Conservation (phyloP, 2,113 vertebrate genomes). For the Neotoma lepida region DNA sequence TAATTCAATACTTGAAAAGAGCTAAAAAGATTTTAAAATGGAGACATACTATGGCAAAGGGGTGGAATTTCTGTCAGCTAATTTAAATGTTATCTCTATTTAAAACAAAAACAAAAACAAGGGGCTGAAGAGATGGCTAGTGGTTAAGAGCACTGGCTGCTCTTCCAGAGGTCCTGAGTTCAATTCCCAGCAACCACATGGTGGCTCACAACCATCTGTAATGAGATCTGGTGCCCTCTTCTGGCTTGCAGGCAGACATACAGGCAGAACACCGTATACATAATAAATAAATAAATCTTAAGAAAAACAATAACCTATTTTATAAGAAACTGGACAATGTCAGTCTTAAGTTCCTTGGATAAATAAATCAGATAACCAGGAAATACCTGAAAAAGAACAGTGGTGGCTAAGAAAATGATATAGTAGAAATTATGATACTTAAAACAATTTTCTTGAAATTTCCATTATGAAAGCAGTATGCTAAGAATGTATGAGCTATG, state of each 20-base stretch:
- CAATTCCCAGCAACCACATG: too few relatives aligned
- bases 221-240: too few relatives aligned
- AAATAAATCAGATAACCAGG: neutral
- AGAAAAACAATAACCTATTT: neutral
- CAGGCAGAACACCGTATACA: too few relatives aligned
- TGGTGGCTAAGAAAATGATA: neutral
- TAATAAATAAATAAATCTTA: too few relatives aligned
- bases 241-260: too few relatives aligned
- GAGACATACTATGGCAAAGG: neutral
- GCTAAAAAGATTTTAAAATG: neutral
- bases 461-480: neutral
- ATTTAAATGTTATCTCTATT: neutral
- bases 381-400: slow-evolving; percentile 28
- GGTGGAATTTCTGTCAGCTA: neutral
- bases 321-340: neutral
- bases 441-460: neutral
- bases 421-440: neutral
- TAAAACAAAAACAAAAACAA: neutral
- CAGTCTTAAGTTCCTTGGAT: neutral
- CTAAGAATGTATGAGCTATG: neutral
- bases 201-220: too few relatives aligned
- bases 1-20: neutral
- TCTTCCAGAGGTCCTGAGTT: too few relatives aligned
- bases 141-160: too few relatives aligned
- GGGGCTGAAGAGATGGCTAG: too few relatives aligned